Conservation (phyloP, 2,888 invertebrate genomes). For the Tribolium freemani region DNA sequence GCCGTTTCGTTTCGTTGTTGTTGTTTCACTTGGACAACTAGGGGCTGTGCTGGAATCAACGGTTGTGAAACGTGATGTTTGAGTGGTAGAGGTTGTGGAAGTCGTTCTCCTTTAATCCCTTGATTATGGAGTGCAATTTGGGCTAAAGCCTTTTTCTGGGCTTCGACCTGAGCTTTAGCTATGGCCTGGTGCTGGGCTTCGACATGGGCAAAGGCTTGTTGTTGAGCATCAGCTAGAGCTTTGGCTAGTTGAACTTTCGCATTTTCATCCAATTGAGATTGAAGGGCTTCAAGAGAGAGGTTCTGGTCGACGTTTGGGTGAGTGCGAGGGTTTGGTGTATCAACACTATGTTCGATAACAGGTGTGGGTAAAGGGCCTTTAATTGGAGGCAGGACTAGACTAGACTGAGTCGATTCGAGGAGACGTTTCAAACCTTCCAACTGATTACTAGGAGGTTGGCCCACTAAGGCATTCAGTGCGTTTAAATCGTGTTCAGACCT, state of each 20-base stretch:
- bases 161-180: slow-evolving; percentile 49
- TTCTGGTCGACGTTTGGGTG: slow-evolving; percentile 51
- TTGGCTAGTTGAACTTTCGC: slow-evolving; percentile 57
- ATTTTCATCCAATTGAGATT: slow-evolving; percentile 60
- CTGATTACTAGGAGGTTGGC: slow-evolving; percentile 70
- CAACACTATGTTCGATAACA: slow-evolving; percentile 69
- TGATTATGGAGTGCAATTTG: slow-evolving; percentile 56
- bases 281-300: slow-evolving; percentile 53
- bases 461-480: slow-evolving; percentile 69
- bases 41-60: slow-evolving; percentile 12
- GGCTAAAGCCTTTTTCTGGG: slow-evolving; percentile 49
- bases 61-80: neutral
- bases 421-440: slow-evolving; percentile 70
- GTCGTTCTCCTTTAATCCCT: neutral
- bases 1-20: slow-evolving; percentile 11
- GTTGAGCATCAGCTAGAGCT: slow-evolving; percentile 58
- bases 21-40: neutral
- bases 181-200: slow-evolving; percentile 60
- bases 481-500: slow-evolving; percentile 57
- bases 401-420: slow-evolving; percentile 59
- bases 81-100: neutral
- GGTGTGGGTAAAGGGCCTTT: slow-evolving; percentile 61
- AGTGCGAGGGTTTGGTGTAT: slow-evolving; percentile 66
- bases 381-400: slow-evolving; percentile 37
- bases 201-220: slow-evolving; percentile 59